phyloP scores from a whole-genome alignment of 23 tunicate genomes.

The Oikopleura vanhoeffeni region DNA sequence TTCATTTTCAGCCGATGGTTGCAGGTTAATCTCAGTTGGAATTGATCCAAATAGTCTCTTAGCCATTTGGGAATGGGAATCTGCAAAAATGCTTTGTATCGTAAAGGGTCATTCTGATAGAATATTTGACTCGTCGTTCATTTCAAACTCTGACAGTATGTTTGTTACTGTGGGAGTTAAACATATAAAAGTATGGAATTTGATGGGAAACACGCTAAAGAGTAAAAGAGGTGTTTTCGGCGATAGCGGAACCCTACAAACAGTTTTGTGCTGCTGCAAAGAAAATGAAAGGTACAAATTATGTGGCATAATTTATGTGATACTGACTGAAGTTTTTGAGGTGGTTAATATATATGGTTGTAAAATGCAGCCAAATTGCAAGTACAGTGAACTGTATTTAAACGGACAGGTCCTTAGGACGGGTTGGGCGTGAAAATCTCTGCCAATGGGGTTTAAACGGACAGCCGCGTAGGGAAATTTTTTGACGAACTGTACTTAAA shows the following conservation, averaged over 20 bases:
- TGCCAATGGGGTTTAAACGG: too few relatives aligned
- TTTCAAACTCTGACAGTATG: slow-evolving; percentile 24
- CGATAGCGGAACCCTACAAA: slow-evolving; percentile 57
- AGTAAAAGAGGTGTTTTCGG: slow-evolving; percentile 79
- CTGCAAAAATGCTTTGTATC: slow-evolving; percentile 50
- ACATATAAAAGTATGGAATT: slow-evolving; percentile 74
- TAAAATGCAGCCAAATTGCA: too few relatives aligned
- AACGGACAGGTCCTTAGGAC: too few relatives aligned
- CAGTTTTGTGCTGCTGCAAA: slow-evolving; percentile 43
- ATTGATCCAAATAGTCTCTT: slow-evolving; percentile 44
- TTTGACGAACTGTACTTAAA: too few relatives aligned
- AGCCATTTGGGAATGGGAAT: slow-evolving; percentile 89
- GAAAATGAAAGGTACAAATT: slow-evolving; percentile 24
- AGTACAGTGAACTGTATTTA: too few relatives aligned
- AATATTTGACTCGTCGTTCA: slow-evolving; percentile 70
- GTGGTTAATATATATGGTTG: too few relatives aligned
- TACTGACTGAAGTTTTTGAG: too few relatives aligned
- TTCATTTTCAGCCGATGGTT: slow-evolving; percentile 19
- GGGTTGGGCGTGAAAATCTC: too few relatives aligned
- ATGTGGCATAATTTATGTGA: too few relatives aligned
- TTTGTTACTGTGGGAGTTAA: slow-evolving; percentile 84
- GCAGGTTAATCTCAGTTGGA: slow-evolving; percentile 65
- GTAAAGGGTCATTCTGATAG: slow-evolving; percentile 93
- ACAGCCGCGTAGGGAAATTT: too few relatives aligned
- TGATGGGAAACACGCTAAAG: slow-evolving; percentile 76